phyloP scores from a whole-genome alignment of 2,113 vertebrate species.

The Pelusios castaneus region DNA sequence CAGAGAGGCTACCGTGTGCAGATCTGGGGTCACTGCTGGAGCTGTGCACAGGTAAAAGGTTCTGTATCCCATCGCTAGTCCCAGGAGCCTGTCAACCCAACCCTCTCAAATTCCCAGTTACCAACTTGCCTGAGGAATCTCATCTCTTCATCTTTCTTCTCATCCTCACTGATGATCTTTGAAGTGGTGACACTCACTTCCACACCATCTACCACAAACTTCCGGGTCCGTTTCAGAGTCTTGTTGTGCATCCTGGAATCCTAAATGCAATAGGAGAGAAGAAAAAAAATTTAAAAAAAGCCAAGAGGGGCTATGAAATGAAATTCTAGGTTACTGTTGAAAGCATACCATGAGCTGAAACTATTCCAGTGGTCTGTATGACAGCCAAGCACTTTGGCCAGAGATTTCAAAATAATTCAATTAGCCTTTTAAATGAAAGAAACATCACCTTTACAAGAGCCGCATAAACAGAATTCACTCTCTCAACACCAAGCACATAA shows the following conservation, averaged over 20 bases:
- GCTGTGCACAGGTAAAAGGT: background rate
- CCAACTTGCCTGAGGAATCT: conserved; percentile 90
- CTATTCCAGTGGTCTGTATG: background rate
- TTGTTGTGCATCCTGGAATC: conserved; percentile 83
- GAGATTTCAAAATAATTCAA: background rate
- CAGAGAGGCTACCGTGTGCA: background rate
- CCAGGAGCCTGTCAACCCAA: background rate
- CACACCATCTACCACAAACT: conserved; percentile 92
- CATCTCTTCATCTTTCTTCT: conserved; percentile 98
- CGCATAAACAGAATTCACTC: background rate
- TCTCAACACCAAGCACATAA: rapidly evolving
- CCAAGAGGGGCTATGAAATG: background rate
- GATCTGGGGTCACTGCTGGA: rapidly evolving
- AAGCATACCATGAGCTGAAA: rapidly evolving
- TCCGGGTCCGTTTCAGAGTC: conserved; percentile 95
- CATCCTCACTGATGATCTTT: conserved; percentile 95
- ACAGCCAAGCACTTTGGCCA: background rate
- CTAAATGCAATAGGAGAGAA: conserved; percentile 61
- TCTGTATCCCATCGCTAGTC: rapidly evolving
- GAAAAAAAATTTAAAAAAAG: background rate
- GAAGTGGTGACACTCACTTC: conserved; percentile 97
- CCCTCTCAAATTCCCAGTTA: background rate
- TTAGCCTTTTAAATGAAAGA: background rate
- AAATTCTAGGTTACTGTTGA: background rate
- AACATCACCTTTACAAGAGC: background rate